These are phyloP conservation scores for Ranitomeya imitator DNA, from an alignment of 2,113 vertebrate species.

Conservation along the genomic window DNA sequence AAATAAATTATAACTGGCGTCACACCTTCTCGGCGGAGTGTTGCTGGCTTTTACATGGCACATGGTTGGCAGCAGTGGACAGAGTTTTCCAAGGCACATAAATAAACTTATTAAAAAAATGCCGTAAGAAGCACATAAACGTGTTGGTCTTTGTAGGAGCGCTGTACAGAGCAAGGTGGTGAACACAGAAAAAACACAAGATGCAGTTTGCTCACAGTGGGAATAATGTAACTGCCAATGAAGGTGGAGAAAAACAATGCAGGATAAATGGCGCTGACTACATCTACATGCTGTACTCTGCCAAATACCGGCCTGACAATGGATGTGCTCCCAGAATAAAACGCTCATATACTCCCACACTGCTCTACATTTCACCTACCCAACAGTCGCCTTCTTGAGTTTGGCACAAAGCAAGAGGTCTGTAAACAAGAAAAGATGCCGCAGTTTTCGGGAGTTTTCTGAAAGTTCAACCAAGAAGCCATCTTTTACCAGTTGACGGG, in stretches of 20 bases:
- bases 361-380: conserved; percentile 73
- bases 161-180: background rate
- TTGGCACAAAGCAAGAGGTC: conserved; percentile 97
- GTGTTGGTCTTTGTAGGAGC: background rate
- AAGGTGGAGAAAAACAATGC: background rate
- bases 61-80: background rate
- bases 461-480: conserved; percentile 97
- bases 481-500: conserved; percentile 94
- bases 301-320: background rate
- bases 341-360: background rate
- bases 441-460: conserved; percentile 93
- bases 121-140: background rate
- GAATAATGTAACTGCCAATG: background rate
- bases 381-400: conserved; percentile 90
- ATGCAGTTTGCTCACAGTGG: background rate
- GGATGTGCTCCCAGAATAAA: background rate
- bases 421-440: conserved; percentile 97
- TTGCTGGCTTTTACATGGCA: background rate
- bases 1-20: background rate
- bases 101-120: background rate
- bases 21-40: background rate
- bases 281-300: background rate
- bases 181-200: background rate
- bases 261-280: background rate
- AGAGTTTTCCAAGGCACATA: background rate